phyloP scores from a whole-genome alignment of 2,797 vertebrate genomes.

The Denticeps clupeoides region DNA sequence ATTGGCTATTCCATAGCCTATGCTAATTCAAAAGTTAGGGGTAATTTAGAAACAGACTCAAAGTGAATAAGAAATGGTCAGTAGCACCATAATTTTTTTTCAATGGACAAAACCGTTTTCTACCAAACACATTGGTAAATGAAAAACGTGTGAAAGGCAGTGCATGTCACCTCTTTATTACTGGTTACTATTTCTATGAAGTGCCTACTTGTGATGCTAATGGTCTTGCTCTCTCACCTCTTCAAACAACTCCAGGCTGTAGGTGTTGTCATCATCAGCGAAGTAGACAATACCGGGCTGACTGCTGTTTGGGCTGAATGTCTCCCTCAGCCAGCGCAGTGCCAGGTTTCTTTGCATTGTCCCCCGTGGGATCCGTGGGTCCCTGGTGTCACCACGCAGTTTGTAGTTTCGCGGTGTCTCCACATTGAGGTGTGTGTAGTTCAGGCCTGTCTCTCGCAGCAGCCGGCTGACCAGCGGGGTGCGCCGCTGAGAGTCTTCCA shows the following conservation, averaged over 20 bases:
- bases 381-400: slow-evolving; percentile 79
- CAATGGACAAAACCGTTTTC: no score
- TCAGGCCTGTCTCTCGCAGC: slow-evolving; percentile 84
- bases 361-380: slow-evolving; percentile 86
- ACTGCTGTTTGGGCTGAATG: slow-evolving; percentile 79
- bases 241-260: slow-evolving; percentile 94
- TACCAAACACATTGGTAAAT: no score
- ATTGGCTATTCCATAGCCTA: no score
- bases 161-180: no score
- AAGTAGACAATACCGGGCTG: slow-evolving; percentile 89
- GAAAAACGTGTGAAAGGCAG: no score
- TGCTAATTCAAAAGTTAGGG: no score
- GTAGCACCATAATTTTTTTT: no score
- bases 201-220: no score
- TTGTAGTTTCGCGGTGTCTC: slow-evolving; percentile 96
- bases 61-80: no score
- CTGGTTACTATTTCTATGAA: no score
- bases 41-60: no score
- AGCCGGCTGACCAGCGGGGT: slow-evolving; percentile 79
- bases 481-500: slow-evolving; percentile 85
- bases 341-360: slow-evolving; percentile 97
- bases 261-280: slow-evolving; percentile 90
- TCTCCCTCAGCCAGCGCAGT: slow-evolving; percentile 87
- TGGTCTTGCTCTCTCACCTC: slow-evolving; percentile 59
- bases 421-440: slow-evolving; percentile 96